Evolutionary conservation across 2,797 vertebrate species (phyloP).

Genomic region (Enteromius trimaculatus): DNA sequence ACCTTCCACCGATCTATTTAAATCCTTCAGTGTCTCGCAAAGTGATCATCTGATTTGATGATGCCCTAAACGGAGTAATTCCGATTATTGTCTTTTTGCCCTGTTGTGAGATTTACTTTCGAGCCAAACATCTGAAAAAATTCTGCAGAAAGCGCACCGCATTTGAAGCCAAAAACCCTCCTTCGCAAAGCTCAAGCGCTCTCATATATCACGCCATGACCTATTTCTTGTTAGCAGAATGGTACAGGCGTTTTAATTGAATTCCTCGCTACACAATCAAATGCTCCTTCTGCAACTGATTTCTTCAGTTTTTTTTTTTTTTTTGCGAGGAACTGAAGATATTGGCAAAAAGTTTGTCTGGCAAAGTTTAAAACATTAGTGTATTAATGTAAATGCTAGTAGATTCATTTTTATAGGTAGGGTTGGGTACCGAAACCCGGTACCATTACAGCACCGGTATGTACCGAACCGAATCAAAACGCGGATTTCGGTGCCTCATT

Average conservation of each 20-base stretch:
- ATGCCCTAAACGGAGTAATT: neutral
- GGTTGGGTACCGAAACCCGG: too few species aligned
- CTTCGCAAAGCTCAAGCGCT: neutral
- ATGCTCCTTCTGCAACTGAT: neutral
- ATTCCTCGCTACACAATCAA: conserved; percentile 58
- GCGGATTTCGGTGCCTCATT: too few species aligned
- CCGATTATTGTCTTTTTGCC: neutral
- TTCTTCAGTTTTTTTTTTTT: neutral
- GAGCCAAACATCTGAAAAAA: neutral
- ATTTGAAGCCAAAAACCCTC: conserved; percentile 17
- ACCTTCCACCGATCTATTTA: neutral
- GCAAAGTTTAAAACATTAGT: neutral
- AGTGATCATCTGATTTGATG: neutral
- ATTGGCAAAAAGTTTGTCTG: neutral
- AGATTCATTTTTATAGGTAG: too few species aligned
- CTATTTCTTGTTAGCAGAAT: conserved; percentile 13
- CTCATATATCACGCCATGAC: neutral
- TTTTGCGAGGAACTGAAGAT: neutral
- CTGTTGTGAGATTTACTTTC: neutral
- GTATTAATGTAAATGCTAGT: neutral
- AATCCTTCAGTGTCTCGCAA: conserved; percentile 24
- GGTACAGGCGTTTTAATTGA: conserved; percentile 50
- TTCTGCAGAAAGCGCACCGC: neutral
- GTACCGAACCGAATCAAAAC: too few species aligned
- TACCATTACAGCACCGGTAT: too few species aligned